A percentile compares a stretch with the other conserved stretches of the same genome.
These are phyloP conservation scores for Macrosteles quadrilineatus DNA, from an alignment of 1,140 invertebrate species.

Conservation along the genomic window DNA sequence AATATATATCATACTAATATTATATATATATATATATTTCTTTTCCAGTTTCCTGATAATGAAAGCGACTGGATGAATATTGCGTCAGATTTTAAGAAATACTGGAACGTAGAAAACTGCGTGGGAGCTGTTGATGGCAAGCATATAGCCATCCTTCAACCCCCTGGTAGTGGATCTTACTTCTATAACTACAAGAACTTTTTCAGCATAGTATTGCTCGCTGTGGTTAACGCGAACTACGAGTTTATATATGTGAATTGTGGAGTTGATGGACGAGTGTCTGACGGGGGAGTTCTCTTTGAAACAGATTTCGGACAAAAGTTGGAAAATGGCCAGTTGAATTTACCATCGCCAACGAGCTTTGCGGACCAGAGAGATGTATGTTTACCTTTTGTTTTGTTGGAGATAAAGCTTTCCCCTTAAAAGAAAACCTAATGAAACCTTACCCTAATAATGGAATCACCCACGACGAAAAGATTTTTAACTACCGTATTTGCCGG, in stretches of 20 bases:
- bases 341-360: constrained; percentile 28
- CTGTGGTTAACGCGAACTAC: constrained; percentile 37
- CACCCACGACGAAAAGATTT: constrained; percentile 44
- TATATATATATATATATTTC: constrained; percentile 2
- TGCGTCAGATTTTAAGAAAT: constrained; percentile 2
- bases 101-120: constrained; percentile 42
- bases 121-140: constrained; percentile 50
- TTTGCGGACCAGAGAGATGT: constrained; percentile 7
- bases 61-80: constrained; percentile 29
- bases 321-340: constrained; percentile 36
- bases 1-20: too few species aligned
- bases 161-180: constrained; percentile 40
- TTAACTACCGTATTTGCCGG: constrained; percentile 51
- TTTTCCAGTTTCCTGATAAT: constrained; percentile 18
- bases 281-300: constrained; percentile 48
- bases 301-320: constrained; percentile 39
- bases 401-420: constrained; percentile 50
- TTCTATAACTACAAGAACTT: constrained; percentile 54
- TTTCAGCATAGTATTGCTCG: constrained; percentile 40
- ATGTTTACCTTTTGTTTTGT: constrained; percentile 44
- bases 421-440: constrained; percentile 42
- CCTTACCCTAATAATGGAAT: constrained; percentile 43
- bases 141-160: constrained; percentile 45
- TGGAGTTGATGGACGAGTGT: constrained; percentile 41
- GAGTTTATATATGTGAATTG: constrained; percentile 36